A percentile compares a stretch with the other conserved stretches of the same genome.
Conservation (phyloP, 2,113 vertebrate species). For the Platysternon megacephalum region DNA sequence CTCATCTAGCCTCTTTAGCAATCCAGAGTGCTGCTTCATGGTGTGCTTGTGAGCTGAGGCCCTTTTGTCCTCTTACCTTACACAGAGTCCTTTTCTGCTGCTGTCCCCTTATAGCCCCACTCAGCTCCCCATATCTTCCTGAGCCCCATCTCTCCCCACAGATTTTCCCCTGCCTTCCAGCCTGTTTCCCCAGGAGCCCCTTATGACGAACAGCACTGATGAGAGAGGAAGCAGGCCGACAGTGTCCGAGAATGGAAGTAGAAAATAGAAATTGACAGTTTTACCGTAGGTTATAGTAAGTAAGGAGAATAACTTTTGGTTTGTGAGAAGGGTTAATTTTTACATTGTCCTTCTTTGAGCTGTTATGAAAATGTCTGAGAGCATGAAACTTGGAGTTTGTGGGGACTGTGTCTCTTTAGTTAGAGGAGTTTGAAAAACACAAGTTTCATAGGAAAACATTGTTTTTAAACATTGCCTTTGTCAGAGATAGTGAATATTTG, state of each 20-base stretch:
- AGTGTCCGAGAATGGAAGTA: not conserved
- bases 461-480: not conserved
- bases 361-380: not conserved
- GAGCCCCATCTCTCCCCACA: not conserved
- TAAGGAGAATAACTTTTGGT: not conserved
- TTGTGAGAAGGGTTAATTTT: not conserved
- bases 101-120: not conserved
- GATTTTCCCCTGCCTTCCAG: not conserved
- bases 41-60: not conserved
- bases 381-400: not conserved
- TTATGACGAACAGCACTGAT: not conserved
- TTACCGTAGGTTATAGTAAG: not conserved
- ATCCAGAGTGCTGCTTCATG: not conserved
- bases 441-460: not conserved
- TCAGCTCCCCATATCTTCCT: not conserved
- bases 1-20: not conserved
- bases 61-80: not conserved
- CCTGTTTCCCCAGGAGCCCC: not conserved
- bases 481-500: not conserved
- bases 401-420: not conserved
- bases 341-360: not conserved
- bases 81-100: not conserved
- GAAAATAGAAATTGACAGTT: not conserved
- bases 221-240: not conserved
- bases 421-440: fast-evolving